These are phyloP conservation scores for Onthophagus taurus DNA, from an alignment of 1,140 invertebrate genomes.

Conservation along the genomic window DNA sequence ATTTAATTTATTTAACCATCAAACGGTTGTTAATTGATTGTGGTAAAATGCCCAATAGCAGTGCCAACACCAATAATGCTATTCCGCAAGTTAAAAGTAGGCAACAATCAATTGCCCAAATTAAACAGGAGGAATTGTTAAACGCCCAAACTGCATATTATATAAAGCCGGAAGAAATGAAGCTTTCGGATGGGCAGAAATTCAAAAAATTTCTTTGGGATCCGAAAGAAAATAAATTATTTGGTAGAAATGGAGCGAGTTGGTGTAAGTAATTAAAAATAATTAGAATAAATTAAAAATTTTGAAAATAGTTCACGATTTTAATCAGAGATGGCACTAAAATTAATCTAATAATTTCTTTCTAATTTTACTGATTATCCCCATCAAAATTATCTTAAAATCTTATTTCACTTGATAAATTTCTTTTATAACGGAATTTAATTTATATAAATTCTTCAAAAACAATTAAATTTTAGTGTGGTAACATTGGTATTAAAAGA, in stretches of 20 bases:
- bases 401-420: neutral
- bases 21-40: no score
- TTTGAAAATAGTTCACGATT: neutral
- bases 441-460: neutral
- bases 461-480: neutral
- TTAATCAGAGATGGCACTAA: neutral
- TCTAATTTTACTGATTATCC: neutral
- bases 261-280: conserved; percentile 53
- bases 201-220: conserved; percentile 59
- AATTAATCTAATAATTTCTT: neutral
- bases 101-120: conserved; percentile 26
- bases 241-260: conserved; percentile 56
- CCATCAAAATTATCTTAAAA: neutral
- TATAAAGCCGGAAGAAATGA: conserved; percentile 43
- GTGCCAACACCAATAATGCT: conserved; percentile 14
- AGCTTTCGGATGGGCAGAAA: conserved; percentile 45
- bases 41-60: no score
- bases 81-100: conserved; percentile 1
- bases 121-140: conserved; percentile 33
- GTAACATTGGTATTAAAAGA: neutral
- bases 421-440: neutral
- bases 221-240: conserved; percentile 52
- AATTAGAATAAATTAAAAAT: neutral
- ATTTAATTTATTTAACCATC: no score
- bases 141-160: conserved; percentile 44